Percentiles rank a stretch among this genome's conserved stretches.
phyloP scores from a whole-genome alignment of 2,888 invertebrate genomes.

The Abrostola triplasia region DNA sequence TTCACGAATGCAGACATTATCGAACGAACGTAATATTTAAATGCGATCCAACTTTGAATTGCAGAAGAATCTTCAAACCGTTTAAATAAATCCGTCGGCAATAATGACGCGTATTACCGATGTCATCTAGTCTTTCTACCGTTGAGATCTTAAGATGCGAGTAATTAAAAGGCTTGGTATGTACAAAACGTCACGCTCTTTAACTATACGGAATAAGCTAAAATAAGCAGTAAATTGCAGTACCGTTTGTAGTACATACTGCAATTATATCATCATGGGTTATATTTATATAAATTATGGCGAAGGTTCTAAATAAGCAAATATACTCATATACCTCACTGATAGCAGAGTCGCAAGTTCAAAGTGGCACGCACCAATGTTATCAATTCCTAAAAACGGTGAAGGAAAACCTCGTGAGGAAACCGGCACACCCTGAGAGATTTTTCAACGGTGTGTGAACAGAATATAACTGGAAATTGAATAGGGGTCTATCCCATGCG shows the following conservation, averaged over 20 bases:
- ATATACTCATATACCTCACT: too few species aligned
- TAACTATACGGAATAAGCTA: slow-evolving; percentile 24
- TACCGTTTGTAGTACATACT: slow-evolving; percentile 29
- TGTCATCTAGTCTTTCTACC: slow-evolving; percentile 42
- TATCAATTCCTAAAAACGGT: too few species aligned
- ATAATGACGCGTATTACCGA: slow-evolving; percentile 21
- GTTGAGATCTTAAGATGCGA: slow-evolving; percentile 49
- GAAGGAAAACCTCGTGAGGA: too few species aligned
- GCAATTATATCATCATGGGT: slow-evolving; percentile 5
- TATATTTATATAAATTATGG: too few species aligned
- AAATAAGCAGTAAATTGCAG: slow-evolving; percentile 26
- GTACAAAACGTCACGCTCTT: slow-evolving; percentile 44
- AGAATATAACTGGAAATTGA: too few species aligned
- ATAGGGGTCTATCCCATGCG: too few species aligned
- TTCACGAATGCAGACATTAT: slow-evolving; percentile 27
- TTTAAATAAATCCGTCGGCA: slow-evolving; percentile 8
- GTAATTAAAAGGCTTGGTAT: slow-evolving; percentile 45
- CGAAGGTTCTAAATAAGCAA: too few species aligned
- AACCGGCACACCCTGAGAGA: too few species aligned
- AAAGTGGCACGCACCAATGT: too few species aligned
- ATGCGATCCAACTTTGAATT: background rate
- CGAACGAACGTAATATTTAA: background rate
- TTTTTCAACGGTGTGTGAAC: too few species aligned
- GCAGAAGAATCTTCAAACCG: background rate
- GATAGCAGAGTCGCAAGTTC: too few species aligned